Conservation (phyloP, 2,888 invertebrate species). For the Trichacis sp. region DNA sequence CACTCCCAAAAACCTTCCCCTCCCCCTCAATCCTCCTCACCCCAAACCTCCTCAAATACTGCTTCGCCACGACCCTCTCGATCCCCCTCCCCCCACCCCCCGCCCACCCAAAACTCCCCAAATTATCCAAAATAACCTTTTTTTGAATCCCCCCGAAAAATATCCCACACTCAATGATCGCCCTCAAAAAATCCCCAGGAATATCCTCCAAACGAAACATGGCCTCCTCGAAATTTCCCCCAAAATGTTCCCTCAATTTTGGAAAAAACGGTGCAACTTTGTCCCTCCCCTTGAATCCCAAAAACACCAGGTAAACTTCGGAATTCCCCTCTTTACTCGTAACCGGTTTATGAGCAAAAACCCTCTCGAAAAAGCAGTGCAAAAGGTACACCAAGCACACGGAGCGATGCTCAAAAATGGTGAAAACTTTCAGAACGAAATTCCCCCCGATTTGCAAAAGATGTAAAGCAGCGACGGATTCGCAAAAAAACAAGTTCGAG, state of each 20-base stretch:
- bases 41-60: conserved; percentile 74
- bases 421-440: conserved; percentile 90
- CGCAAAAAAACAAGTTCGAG: conserved; percentile 84
- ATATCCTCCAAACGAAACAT: conserved; percentile 75
- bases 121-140: conserved; percentile 77
- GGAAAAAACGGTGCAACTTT: conserved; percentile 68
- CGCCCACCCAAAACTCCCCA: conserved; percentile 71
- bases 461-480: conserved; percentile 81
- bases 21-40: conserved; percentile 71
- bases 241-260: conserved; percentile 70
- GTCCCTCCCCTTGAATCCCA: conserved; percentile 72
- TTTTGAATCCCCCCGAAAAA: conserved; percentile 79
- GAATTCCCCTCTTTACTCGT: conserved; percentile 97
- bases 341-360: conserved; percentile 87
- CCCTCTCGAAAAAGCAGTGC: conserved; percentile 79
- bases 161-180: conserved; percentile 75
- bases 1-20: conserved; percentile 65
- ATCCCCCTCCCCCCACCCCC: background rate
- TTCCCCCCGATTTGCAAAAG: conserved; percentile 79
- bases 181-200: conserved; percentile 75
- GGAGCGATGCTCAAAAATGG: conserved; percentile 86
- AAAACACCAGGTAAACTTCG: conserved; percentile 87
- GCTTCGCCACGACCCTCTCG: conserved; percentile 64
- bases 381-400: conserved; percentile 84
- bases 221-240: conserved; percentile 65